Percentiles rank a stretch among this genome's conserved stretches.
phyloP scores from a whole-genome alignment of 2,888 invertebrate species.

The Kryphioiulus occultus region DNA sequence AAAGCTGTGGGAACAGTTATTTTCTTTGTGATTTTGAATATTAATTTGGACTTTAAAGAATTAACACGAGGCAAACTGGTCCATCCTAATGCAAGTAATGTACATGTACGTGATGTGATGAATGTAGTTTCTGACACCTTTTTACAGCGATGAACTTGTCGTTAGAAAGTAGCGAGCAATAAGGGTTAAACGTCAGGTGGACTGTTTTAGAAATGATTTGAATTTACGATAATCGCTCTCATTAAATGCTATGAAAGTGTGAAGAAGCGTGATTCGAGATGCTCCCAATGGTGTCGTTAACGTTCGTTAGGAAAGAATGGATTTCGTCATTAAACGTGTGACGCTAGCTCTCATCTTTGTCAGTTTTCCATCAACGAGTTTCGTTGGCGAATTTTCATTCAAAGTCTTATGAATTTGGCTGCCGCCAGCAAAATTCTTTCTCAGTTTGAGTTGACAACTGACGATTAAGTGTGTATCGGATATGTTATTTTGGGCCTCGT shows the following conservation, averaged over 20 bases:
- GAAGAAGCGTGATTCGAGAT: not conserved
- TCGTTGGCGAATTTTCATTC: not conserved
- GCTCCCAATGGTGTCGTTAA: not conserved
- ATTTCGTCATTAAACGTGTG: not conserved
- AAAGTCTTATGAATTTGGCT: not conserved
- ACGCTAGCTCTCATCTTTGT: not conserved
- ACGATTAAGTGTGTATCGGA: slow-evolving; percentile 28
- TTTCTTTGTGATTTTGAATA: too few species aligned
- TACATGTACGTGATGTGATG: too few species aligned
- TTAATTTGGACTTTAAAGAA: too few species aligned
- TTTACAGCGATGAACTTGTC: not conserved
- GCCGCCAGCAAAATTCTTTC: not conserved
- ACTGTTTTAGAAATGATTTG: not conserved
- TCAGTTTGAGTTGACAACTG: slow-evolving; percentile 14
- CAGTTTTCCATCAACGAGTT: not conserved
- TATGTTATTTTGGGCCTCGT: slow-evolving; percentile 13
- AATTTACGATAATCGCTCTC: not conserved
- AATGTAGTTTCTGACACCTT: not conserved
- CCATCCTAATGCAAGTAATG: too few species aligned
- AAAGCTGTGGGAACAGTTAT: too few species aligned
- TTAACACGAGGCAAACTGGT: too few species aligned
- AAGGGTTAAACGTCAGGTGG: not conserved
- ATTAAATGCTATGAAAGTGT: not conserved
- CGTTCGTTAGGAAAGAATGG: not conserved
- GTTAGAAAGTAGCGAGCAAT: not conserved